phyloP scores from a whole-genome alignment of 2,113 vertebrate species.

The Pungitius pungitius region DNA sequence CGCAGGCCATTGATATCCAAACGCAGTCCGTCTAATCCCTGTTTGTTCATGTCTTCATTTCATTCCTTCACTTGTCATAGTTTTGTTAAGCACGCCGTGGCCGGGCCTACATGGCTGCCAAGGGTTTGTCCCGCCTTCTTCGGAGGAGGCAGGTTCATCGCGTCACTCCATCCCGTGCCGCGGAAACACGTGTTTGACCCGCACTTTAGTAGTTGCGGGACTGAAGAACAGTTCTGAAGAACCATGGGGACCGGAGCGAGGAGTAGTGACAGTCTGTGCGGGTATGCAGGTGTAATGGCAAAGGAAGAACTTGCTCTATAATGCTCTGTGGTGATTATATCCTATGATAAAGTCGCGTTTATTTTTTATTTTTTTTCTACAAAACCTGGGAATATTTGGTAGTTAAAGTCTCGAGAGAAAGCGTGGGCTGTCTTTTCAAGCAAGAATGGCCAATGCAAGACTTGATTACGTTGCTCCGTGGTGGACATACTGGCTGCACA shows the following conservation, averaged over 20 bases:
- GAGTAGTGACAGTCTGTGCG: conserved; percentile 4
- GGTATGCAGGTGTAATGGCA: conserved; percentile 3
- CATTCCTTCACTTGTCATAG: neutral
- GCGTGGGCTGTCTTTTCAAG: conserved; percentile 30
- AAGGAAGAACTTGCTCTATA: conserved; percentile 34
- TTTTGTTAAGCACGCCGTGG: neutral
- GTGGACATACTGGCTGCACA: conserved; percentile 95
- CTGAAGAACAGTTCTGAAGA: conserved; percentile 13
- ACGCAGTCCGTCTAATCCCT: neutral
- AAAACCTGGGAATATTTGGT: conserved; percentile 29
- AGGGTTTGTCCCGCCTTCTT: conserved; percentile 60
- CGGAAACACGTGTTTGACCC: conserved; percentile 46
- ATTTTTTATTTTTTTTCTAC: neutral
- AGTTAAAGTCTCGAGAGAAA: conserved; percentile 14
- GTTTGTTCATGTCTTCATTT: neutral
- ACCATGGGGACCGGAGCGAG: conserved; percentile 34
- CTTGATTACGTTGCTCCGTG: conserved; percentile 90
- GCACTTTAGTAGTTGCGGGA: conserved; percentile 12
- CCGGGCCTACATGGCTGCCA: conserved; percentile 3
- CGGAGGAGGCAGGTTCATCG: conserved; percentile 48
- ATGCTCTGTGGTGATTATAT: conserved; percentile 9
- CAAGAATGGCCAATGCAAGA: conserved; percentile 83
- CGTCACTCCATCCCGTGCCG: conserved; percentile 39
- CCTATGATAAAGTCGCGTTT: neutral
- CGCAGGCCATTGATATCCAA: neutral